Base-by-base conservation (phyloP, 2,797 vertebrate genomes). In the Typhlichthys eigenmanni region DNA sequence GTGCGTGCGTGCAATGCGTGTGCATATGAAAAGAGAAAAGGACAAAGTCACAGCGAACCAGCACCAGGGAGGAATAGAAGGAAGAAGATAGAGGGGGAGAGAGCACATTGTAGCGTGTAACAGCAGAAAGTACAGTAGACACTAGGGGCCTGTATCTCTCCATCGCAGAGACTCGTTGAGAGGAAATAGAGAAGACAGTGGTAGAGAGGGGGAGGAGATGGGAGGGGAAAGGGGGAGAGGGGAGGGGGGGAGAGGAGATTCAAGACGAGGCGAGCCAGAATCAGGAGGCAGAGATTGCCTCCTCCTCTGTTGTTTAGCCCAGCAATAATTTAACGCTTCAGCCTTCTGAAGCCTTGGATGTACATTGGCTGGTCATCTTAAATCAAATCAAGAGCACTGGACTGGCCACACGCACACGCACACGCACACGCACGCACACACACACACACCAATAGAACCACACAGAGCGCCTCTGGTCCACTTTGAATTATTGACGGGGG, bases 331-430 rank as follows among this genome's bases (percentile, higher is more conserved):
- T 88, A 91, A 85, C 85, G 78, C 70, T 72, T 72, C 50, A 4
- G 71, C 71, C 73, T 74, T 85, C 76, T 84, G 81, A 91, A 91
- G 85, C 85, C 81, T 85, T 79, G 87, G 78, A 89, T 90, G 82
- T 85, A 88, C 87, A 88, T 80, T 84, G 84, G 87, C 87, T 86
- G 86, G 86, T 91, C 90, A 82, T 89, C 87, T 91, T 91, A 90
- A 91, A 93, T 92, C 88, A 91, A 87, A 92, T 91, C 90, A 89
- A 77, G 66, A 74, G 79, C 71, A 74, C 72, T 78, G 63, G 68
- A 78, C 72, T 71, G 71, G 64, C 62, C 54, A 61, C 76, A 74
- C 32, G 34, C 34, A 34, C 34, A 6, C 34, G 2, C 32, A 34
- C 32, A 34, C 32, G 4, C 32, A 34, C 6, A 19, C 54, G 59